Base-by-base conservation (phyloP, 1,140 invertebrate genomes). In the Meloidogyne chitwoodi region DNA sequence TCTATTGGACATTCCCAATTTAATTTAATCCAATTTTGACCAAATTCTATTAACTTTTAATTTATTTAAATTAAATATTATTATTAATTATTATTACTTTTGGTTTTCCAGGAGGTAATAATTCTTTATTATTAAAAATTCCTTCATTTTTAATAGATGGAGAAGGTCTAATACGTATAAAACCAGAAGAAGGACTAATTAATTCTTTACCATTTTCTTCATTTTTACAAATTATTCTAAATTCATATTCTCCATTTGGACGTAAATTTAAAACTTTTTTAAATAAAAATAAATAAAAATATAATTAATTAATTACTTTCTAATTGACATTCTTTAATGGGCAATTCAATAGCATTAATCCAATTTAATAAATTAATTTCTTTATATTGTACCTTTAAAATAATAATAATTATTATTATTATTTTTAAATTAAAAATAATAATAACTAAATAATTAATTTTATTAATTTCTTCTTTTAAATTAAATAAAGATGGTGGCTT, bases 211-310 rank as follows among this genome's bases (percentile, higher is more conserved):
- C 85, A 29, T 86, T 80, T 12, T 74, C 44, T 71, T 87, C 86
- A 38, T 38, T 38, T 68, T 76, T 65, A 41, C 80, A 81, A 24
- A 85, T 66, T 6, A 86, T 79, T 26, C 86, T 76, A 74, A 86
- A 86, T 68, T 86, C 85, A 67, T 86, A 86, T 26, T 87, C 83
- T 44, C 81, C 85, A 62, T 87, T 85, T 24, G 86, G 86, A 0
- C 84, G 77, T 14, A 86, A 76, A 71, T 84, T 84, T 44, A 68
- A 68, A 64, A 85, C 85, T 84, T 71, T 77, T 83, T 71, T 64
- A 19, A 22, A 77, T 27, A 24, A 27, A 64, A 24, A 63, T 22
- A 24, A 56, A 38, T 22, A 16, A 2, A 44, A 38, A 38, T 16
- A 31, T 16, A 24, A 24, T n/a, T 22, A 69, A 38, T 27, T 22